Conservation (phyloP, 2,888 invertebrate species). For the Nasonovia ribisnigri region DNA sequence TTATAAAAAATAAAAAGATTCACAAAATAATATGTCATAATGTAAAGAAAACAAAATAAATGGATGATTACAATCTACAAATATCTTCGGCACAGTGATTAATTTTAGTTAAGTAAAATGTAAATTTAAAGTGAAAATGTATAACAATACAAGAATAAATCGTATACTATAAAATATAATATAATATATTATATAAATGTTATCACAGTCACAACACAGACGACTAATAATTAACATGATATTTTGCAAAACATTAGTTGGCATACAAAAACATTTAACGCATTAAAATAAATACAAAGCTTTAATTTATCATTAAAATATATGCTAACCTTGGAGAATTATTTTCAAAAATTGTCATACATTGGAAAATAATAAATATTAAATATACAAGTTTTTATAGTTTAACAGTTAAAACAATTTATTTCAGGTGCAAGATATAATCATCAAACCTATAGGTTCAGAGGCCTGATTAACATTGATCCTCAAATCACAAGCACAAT, state of each 20-base stretch:
- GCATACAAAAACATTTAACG: conserved; percentile 33
- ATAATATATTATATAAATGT: conserved; percentile 30
- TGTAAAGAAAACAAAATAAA: background rate
- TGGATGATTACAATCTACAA: conserved; percentile 26
- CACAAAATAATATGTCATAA: background rate
- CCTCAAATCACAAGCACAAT: background rate
- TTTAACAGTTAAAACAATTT: conserved; percentile 40
- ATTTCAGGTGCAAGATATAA: conserved; percentile 67
- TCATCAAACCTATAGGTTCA: conserved; percentile 66
- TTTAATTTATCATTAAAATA: background rate
- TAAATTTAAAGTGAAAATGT: conserved; percentile 30
- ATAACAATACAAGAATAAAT: conserved; percentile 37
- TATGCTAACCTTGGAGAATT: background rate
- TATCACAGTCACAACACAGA: conserved; percentile 59
- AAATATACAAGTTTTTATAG: background rate
- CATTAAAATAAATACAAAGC: conserved; percentile 38
- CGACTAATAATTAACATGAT: conserved; percentile 38
- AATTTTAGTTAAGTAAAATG: conserved; percentile 17
- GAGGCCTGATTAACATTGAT: conserved; percentile 49
- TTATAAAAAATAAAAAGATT: conserved; percentile 31
- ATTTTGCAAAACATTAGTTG: conserved; percentile 33
- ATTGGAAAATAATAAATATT: conserved; percentile 24
- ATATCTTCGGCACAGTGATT: conserved; percentile 29
- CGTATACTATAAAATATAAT: conserved; percentile 47
- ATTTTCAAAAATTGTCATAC: background rate